Evolutionary conservation across 2,797 vertebrate species (phyloP).

Genomic region (Argentina silus): DNA sequence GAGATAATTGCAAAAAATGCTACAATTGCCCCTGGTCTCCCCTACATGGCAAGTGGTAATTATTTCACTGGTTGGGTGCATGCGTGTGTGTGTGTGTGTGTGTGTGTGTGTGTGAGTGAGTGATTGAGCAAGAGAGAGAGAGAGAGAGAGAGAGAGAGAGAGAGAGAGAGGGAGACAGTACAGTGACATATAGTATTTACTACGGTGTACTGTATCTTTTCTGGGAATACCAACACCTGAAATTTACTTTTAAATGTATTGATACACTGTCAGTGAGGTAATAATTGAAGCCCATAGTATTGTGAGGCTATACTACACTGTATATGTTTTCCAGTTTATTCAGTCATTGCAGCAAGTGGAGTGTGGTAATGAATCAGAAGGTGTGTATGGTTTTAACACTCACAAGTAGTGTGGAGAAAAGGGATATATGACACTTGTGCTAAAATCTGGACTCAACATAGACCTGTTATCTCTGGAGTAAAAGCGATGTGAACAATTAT

Average conservation of each 20-base stretch:
- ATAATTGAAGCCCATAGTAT: conserved; percentile 63
- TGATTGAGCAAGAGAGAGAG: conserved; percentile 10
- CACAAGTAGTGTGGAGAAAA: conserved; percentile 82
- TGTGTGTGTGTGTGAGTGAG: conserved; percentile 49
- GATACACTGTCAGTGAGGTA: conserved; percentile 40
- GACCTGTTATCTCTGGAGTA: conserved; percentile 86
- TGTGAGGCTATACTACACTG: not conserved
- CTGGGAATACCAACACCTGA: conserved; percentile 37
- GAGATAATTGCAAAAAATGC: too few relatives aligned
- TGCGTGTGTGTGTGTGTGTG: conserved; percentile 19
- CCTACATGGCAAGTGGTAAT: not conserved
- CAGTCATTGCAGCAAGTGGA: conserved; percentile 17
- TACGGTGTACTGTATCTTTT: too few relatives aligned
- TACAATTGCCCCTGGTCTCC: too few relatives aligned
- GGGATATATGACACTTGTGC: conserved; percentile 79
- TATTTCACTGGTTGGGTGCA: not conserved
- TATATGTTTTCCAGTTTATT: not conserved
- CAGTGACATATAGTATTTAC: too few relatives aligned
- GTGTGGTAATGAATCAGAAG: conserved; percentile 88
- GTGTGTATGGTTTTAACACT: conserved; percentile 95
- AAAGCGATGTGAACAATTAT: conserved; percentile 80
- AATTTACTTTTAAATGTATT: conserved; percentile 24
- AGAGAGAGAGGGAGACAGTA: too few relatives aligned
- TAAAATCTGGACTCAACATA: conserved; percentile 83
- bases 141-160: too few relatives aligned